Evolutionary conservation across 2,113 vertebrate genomes (phyloP).

Genomic region (Trogon melanurus): DNA sequence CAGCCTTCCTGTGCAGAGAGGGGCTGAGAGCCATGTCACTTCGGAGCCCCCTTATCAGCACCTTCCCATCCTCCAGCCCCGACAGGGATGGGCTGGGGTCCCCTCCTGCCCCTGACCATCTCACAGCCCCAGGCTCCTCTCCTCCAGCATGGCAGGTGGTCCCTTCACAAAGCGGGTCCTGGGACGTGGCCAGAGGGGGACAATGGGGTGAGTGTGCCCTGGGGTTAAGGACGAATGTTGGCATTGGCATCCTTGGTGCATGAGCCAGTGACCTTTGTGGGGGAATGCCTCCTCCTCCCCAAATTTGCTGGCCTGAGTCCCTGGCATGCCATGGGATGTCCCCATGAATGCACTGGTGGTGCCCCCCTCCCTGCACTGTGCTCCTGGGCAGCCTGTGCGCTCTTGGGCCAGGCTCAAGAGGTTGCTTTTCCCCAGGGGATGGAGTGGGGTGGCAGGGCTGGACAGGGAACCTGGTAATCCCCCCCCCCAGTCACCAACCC

Average conservation of each 20-base stretch:
- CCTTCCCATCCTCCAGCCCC: not conserved
- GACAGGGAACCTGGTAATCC: not conserved
- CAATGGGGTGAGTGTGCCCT: not conserved
- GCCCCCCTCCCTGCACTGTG: not conserved
- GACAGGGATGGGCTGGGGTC: accelerated
- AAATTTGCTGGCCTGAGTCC: accelerated
- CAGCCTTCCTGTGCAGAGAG: not conserved
- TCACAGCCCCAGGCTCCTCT: not conserved
- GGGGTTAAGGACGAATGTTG: not conserved
- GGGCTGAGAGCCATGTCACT: not conserved
- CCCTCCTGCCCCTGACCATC: accelerated
- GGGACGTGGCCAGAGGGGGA: not conserved
- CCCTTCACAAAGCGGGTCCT: not conserved
- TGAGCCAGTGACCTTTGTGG: not conserved
- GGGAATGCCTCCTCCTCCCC: accelerated
- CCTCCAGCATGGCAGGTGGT: not conserved
- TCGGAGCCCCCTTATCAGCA: not conserved
- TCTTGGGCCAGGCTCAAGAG: accelerated
- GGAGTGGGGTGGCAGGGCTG: not conserved
- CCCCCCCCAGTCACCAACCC: not conserved
- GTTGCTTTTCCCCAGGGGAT: not conserved
- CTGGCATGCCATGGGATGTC: not conserved
- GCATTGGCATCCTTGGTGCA: not conserved
- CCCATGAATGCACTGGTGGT: not conserved
- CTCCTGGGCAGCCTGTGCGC: not conserved